phyloP scores from a whole-genome alignment of 2,797 vertebrate species.

The Morus bassanus region DNA sequence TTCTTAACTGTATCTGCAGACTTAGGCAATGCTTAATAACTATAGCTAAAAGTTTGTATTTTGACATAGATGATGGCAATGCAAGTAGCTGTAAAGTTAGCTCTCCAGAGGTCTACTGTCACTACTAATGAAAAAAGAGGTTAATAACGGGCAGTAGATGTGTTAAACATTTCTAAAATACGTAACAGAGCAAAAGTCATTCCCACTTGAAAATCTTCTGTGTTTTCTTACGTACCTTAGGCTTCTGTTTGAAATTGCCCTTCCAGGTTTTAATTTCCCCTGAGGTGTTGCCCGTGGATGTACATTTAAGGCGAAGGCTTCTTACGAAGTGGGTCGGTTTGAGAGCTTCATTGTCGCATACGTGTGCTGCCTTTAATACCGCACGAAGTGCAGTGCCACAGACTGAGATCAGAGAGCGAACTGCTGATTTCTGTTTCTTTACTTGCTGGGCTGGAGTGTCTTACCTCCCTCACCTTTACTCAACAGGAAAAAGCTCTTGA shows the following conservation, averaged over 20 bases:
- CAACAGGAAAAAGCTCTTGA: background rate
- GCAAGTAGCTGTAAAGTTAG: background rate
- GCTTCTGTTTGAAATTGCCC: background rate
- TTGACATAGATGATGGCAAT: background rate
- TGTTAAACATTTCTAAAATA: background rate
- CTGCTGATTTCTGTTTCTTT: background rate
- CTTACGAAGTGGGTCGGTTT: background rate
- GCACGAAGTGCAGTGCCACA: background rate
- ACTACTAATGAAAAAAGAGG: background rate
- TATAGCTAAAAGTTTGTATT: background rate
- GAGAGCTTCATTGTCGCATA: fast-evolving
- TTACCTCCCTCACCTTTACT: background rate
- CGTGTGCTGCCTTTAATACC: background rate
- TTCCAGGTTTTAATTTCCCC: background rate
- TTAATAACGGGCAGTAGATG: background rate
- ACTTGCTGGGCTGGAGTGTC: background rate
- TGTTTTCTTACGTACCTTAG: background rate
- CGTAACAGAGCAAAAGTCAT: background rate
- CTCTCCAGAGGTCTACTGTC: background rate
- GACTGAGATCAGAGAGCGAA: background rate
- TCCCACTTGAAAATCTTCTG: background rate
- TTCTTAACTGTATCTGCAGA: background rate
- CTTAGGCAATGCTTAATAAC: background rate
- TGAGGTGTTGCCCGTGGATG: background rate
- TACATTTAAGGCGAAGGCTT: background rate